phyloP scores from a whole-genome alignment of 2,888 invertebrate species.

The Saturnia japonica region DNA sequence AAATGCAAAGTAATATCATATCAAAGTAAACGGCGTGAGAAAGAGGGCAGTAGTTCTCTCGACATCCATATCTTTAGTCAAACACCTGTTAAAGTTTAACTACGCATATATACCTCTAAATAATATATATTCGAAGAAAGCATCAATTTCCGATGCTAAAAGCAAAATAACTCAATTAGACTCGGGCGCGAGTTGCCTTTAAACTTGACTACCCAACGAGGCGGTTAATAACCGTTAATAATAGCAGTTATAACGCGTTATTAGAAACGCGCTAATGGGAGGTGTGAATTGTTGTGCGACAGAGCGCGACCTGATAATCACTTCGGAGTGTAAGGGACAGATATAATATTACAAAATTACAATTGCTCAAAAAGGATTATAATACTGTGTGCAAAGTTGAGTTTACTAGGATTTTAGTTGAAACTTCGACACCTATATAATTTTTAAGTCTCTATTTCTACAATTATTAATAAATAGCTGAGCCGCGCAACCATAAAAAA shows the following conservation, averaged over 20 bases:
- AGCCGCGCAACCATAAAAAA: too few species aligned
- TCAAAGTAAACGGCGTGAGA: too few species aligned
- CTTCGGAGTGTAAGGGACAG: neutral
- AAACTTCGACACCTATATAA: too few species aligned
- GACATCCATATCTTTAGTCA: neutral
- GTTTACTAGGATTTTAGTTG: neutral
- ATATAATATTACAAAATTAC: neutral
- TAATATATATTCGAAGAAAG: neutral
- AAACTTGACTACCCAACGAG: neutral
- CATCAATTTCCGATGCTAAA: slow-evolving; percentile 1
- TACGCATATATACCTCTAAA: neutral
- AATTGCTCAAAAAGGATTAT: neutral
- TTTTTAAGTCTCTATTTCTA: too few species aligned
- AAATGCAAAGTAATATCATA: too few species aligned
- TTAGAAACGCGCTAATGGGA: slow-evolving; percentile 3
- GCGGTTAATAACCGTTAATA: slow-evolving; percentile 12
- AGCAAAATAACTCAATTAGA: slow-evolving; percentile 5
- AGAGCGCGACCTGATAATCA: neutral
- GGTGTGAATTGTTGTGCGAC: slow-evolving; percentile 10
- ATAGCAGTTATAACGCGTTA: slow-evolving; percentile 8
- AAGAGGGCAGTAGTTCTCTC: neutral
- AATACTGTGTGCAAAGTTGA: neutral
- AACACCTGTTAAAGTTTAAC: neutral
- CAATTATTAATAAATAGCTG: too few species aligned
- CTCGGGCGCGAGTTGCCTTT: neutral